phyloP scores from a whole-genome alignment of 2,113 vertebrate genomes.

The Thalassoma bifasciatum region DNA sequence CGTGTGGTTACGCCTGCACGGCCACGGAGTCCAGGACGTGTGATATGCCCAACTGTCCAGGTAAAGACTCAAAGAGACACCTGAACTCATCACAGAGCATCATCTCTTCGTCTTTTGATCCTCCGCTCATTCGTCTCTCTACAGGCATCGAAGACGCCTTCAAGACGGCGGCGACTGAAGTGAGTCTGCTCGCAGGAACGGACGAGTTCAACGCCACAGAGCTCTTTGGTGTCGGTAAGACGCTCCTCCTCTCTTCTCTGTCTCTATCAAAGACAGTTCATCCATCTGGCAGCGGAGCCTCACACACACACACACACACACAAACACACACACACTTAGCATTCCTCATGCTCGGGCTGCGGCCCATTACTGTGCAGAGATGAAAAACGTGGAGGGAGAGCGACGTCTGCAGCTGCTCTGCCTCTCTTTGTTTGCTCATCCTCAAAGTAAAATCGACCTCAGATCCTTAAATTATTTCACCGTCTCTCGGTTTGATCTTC shows the following conservation, averaged over 20 bases:
- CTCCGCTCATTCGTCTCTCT: slow-evolving; percentile 36
- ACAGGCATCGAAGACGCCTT: slow-evolving; percentile 97
- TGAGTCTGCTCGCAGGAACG: slow-evolving; percentile 93
- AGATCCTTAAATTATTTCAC: slow-evolving; percentile 23
- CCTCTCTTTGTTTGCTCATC: slow-evolving; percentile 26
- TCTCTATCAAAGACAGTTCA: slow-evolving; percentile 52
- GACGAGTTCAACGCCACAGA: slow-evolving; percentile 97
- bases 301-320: too few relatives aligned
- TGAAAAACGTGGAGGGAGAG: slow-evolving; percentile 54
- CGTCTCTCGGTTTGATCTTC: not conserved
- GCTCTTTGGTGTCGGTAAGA: slow-evolving; percentile 96
- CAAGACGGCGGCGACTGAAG: slow-evolving; percentile 95
- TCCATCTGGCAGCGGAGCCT: slow-evolving; percentile 53
- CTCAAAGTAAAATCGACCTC: slow-evolving; percentile 30
- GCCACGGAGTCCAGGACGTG: slow-evolving; percentile 95
- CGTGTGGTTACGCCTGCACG: slow-evolving; percentile 95
- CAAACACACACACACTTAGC: too few relatives aligned
- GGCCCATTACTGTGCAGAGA: slow-evolving; percentile 56
- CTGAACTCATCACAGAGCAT: not conserved
- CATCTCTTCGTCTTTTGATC: slow-evolving; percentile 13
- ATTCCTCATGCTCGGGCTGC: slow-evolving; percentile 56
- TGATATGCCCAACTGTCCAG: slow-evolving; percentile 93
- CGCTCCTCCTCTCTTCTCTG: slow-evolving; percentile 35
- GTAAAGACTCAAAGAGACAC: slow-evolving; percentile 68
- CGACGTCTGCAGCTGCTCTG: slow-evolving; percentile 20